These are phyloP conservation scores for Silurus aristotelis DNA, from an alignment of 2,797 vertebrate genomes.

Conservation along the genomic window DNA sequence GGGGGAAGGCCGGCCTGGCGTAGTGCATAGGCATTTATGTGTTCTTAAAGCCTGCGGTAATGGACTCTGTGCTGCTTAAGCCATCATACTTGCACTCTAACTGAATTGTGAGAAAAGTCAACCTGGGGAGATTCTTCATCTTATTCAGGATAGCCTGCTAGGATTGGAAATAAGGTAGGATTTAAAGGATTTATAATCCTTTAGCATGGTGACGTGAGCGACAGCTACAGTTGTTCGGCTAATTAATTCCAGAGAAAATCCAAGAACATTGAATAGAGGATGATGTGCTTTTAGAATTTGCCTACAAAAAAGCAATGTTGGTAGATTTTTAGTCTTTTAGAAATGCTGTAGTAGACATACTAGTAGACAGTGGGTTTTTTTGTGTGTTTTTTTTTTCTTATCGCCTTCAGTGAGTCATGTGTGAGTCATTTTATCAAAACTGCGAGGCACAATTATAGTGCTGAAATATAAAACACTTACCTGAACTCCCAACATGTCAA, in stretches of 20 bases:
- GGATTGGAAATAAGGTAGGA: slow-evolving; percentile 3
- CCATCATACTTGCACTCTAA: slow-evolving; percentile 29
- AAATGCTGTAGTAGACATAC: slow-evolving; percentile 10
- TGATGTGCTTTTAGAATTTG: neutral
- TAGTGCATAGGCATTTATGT: slow-evolving; percentile 25
- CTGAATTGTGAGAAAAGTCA: slow-evolving; percentile 35
- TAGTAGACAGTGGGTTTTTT: neutral
- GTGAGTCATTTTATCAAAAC: slow-evolving; percentile 18
- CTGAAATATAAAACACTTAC: slow-evolving; percentile 1
- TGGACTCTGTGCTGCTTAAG: slow-evolving; percentile 33
- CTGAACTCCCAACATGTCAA: slow-evolving; percentile 17
- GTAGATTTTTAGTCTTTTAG: neutral
- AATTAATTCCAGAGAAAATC: slow-evolving; percentile 22
- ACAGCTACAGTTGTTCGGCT: neutral
- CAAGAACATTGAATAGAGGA: neutral
- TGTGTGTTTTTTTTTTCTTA: neutral
- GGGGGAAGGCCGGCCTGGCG: slow-evolving; percentile 34
- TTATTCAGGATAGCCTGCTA: slow-evolving; percentile 15
- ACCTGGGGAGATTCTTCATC: slow-evolving; percentile 15
- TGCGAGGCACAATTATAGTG: neutral
- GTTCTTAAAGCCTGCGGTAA: slow-evolving; percentile 34
- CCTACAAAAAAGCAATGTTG: neutral
- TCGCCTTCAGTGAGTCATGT: slow-evolving; percentile 4
- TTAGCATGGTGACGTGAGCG: neutral
- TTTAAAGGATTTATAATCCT: slow-evolving; percentile 17